Base-by-base conservation (phyloP, 2,888 invertebrate genomes). In the Philopedon plagiatum region DNA sequence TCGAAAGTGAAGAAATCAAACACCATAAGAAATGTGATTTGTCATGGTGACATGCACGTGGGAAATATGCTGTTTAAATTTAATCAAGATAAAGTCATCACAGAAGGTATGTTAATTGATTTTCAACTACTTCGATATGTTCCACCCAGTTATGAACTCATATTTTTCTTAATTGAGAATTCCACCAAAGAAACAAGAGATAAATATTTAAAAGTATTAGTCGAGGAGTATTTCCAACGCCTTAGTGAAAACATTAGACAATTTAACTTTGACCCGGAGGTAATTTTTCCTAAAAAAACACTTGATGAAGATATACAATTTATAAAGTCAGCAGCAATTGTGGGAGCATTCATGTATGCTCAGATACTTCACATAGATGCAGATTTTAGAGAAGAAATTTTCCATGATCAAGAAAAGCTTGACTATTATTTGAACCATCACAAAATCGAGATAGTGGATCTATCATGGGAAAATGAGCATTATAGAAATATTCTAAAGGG, bases 71-170 rank as follows among this genome's bases (percentile, higher is more conserved):
- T 84, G 61, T 80, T 81, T 54, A 77, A 80, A 60, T 71, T 39
- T 41, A 62, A 60, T 8, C 58, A 70, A 13, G 61, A 75, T 29
- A 56, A 49, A 11, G 13, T 37, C n/a, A 78, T 81, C 9, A 74
- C 78, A 1, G 76, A 80, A 13, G 81, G 80, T 51, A 79, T 78
- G 41, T 71, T 84, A 19, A 65, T 84, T 8, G 83, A 84, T 76
- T 84, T 79, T 70, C 83, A 84, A 78, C 67, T 78, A 1, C 75
- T 79, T 8, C 73, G 82, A 34, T 92, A 90, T 81, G 89, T 89
- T 15, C 91, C 92, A 0, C 90, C 91, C 0, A 89, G 89, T 21
- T 86, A 90, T 32, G 93, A 93, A 78, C 84, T 91, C 1, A 86
- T 89, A 81, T 70, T 73, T 37, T 74, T 81, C 21, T 51, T 82